Conservation (phyloP, 2,888 invertebrate species). For the Pelosia muscerda region DNA sequence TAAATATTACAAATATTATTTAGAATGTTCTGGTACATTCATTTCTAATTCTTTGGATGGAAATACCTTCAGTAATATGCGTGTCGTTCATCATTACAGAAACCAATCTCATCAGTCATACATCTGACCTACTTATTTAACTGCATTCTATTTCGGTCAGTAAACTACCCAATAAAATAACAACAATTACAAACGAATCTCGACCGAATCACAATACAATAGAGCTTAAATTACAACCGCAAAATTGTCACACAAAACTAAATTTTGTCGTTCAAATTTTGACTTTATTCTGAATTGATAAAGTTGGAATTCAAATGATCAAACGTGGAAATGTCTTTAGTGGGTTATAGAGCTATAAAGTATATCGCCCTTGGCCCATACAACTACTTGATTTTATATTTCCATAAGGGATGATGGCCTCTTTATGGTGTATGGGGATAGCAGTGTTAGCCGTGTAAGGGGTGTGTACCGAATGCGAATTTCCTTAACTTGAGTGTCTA, state of each 20-base stretch:
- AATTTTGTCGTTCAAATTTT: constrained; percentile 9
- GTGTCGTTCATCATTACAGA: constrained; percentile 14
- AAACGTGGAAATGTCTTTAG: constrained; percentile 24
- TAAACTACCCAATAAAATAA: constrained; percentile 12
- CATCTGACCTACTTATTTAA: constrained; percentile 23
- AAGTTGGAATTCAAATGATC: constrained; percentile 20
- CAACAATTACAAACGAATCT: constrained; percentile 18
- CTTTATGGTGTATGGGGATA: constrained; percentile 50
- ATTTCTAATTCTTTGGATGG: no score
- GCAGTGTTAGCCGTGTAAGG: constrained; percentile 39
- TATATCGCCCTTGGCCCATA: constrained; percentile 45
- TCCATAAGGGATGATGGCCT: constrained; percentile 49
- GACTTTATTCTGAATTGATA: not conserved
- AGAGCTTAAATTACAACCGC: constrained; percentile 37
- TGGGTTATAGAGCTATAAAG: constrained; percentile 55
- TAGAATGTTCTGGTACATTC: no score
- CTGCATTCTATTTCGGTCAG: constrained; percentile 24
- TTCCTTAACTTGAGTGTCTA: not conserved
- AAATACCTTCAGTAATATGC: not conserved
- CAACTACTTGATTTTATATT: constrained; percentile 56
- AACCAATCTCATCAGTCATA: constrained; percentile 15
- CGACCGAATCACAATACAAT: constrained; percentile 22
- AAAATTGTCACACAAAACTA: constrained; percentile 10
- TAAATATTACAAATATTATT: no score
- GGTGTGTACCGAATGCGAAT: constrained; percentile 11